Evolutionary conservation across 2,113 vertebrate genomes (phyloP).

Genomic region (Donacobius atricapilla): DNA sequence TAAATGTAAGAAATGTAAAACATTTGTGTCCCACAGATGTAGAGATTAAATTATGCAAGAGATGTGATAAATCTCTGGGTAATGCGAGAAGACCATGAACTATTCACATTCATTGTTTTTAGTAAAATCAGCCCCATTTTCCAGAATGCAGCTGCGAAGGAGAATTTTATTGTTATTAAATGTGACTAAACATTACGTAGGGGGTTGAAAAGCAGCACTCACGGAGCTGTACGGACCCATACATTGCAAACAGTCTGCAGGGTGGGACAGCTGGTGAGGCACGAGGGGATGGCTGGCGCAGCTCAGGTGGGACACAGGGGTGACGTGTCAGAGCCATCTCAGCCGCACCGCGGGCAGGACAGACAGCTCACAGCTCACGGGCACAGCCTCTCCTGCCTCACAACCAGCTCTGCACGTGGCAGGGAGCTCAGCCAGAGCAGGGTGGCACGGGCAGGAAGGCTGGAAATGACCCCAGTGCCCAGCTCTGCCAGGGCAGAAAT

Average conservation of each 20-base stretch:
- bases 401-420: rapidly evolving
- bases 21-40: constrained; percentile 80
- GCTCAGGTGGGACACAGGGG: background rate
- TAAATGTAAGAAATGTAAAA: constrained; percentile 81
- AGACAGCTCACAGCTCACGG: background rate
- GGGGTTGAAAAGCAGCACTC: constrained; percentile 13
- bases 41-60: constrained; percentile 78
- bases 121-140: constrained; percentile 48
- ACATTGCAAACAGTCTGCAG: background rate
- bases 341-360: background rate
- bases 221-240: background rate
- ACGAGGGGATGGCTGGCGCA: background rate
- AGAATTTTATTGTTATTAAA: constrained; percentile 62
- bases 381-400: background rate
- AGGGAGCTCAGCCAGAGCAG: background rate
- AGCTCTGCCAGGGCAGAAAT: background rate
- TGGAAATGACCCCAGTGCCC: background rate
- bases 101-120: constrained; percentile 69
- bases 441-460: background rate
- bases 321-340: background rate
- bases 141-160: constrained; percentile 15
- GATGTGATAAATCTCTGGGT: constrained; percentile 78
- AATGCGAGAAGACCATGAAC: constrained; percentile 76
- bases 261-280: rapidly evolving
- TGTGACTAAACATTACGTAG: constrained; percentile 47